These are phyloP conservation scores for Dendroctonus ponderosae DNA, from an alignment of 1,140 invertebrate species.

Conservation along the genomic window DNA sequence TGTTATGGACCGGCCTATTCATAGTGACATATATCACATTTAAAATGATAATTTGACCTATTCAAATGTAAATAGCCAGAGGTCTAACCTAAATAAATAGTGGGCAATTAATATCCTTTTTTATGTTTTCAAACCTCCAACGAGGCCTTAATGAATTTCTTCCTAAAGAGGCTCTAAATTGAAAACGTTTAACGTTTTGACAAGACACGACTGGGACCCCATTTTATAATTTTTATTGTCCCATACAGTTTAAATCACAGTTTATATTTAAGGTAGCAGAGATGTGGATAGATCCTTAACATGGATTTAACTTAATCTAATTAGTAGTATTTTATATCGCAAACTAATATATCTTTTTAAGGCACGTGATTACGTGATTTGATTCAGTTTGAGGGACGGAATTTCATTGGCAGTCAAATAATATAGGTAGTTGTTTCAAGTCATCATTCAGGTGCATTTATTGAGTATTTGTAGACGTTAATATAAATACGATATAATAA, in stretches of 20 bases:
- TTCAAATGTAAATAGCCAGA: conserved; percentile 23
- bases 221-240: conserved; percentile 13
- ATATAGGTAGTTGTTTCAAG: no score
- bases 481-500: no score
- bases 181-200: conserved; percentile 22
- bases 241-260: background rate
- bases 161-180: conserved; percentile 19
- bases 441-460: no score
- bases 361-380: no score
- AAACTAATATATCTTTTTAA: no score
- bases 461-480: no score
- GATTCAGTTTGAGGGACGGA: no score
- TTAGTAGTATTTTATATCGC: no score
- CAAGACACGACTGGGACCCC: conserved; percentile 13
- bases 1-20: conserved; percentile 1
- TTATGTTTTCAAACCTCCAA: conserved; percentile 15
- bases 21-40: conserved; percentile 8
- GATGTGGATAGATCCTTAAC: no score
- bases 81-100: conserved; percentile 23
- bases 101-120: conserved; percentile 21
- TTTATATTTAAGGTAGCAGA: background rate
- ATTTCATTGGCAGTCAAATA: no score
- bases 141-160: conserved; percentile 23
- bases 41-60: conserved; percentile 21
- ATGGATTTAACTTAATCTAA: no score